Evolutionary conservation across 1,140 invertebrate genomes (phyloP).

Genomic region (Neotoxoptera formosana): DNA sequence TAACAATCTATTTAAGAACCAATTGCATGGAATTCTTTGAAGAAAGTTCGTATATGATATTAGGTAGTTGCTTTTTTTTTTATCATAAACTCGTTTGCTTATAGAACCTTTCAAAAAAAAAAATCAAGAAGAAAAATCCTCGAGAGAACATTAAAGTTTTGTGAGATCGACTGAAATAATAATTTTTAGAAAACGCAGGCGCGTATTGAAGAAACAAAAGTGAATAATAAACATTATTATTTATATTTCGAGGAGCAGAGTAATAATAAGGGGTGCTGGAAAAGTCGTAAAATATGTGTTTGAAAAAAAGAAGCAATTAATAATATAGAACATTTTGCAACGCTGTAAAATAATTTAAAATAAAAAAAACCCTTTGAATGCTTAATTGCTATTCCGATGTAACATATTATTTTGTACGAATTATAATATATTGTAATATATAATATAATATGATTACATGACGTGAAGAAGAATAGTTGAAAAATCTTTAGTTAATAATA

Average conservation of each 20-base stretch:
- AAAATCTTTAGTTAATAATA: background rate
- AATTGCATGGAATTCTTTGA: background rate
- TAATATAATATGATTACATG: background rate
- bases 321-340: background rate
- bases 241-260: background rate
- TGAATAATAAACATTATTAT: background rate
- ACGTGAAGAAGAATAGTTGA: background rate
- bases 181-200: background rate
- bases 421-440: background rate
- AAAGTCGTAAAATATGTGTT: background rate
- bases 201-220: background rate
- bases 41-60: background rate
- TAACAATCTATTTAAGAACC: background rate
- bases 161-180: background rate
- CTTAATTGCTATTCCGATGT: background rate
- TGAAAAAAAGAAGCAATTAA: background rate
- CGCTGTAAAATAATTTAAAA: background rate
- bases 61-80: background rate
- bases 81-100: background rate
- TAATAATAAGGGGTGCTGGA: background rate
- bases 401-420: background rate
- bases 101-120: background rate
- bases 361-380: background rate
- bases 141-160: background rate
- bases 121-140: background rate